Conservation (phyloP, 2,797 vertebrate species). For the Muscicapa comitata region DNA sequence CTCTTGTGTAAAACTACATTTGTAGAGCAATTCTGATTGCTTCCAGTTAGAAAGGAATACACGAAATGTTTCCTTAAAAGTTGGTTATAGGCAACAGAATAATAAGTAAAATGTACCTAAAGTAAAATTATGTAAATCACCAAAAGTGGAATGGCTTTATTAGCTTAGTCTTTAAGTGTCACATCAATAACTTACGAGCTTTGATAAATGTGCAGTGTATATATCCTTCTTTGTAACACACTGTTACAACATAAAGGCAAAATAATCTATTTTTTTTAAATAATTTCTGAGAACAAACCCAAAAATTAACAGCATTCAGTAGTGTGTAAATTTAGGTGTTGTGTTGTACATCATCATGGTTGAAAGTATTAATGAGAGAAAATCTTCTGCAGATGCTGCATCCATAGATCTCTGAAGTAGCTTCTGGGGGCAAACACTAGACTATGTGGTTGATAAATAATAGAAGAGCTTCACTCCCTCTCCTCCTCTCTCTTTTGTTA, state of each 20-base stretch:
- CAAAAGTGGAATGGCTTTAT: not conserved
- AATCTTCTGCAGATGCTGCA: not conserved
- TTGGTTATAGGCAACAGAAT: conserved; percentile 8
- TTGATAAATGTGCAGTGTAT: not conserved
- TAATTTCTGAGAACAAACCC: not conserved
- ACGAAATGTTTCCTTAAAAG: not conserved
- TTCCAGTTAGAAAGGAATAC: not conserved
- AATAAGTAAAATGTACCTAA: conserved; percentile 9
- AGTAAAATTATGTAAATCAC: conserved; percentile 48
- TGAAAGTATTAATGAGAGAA: conserved; percentile 39
- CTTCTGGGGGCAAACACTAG: not conserved
- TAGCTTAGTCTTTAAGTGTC: not conserved
- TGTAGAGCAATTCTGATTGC: not conserved
- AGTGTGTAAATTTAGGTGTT: not conserved
- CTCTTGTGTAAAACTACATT: not conserved
- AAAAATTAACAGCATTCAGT: not conserved
- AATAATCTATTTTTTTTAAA: not conserved
- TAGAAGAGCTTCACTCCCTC: not conserved
- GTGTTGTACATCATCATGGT: not conserved
- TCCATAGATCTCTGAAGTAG: not conserved
- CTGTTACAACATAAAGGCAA: not conserved
- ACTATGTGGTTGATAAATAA: conserved; percentile 29
- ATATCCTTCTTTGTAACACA: not conserved
- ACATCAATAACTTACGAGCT: conserved; percentile 36
- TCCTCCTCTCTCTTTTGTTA: not conserved